Evolutionary conservation across 2,113 vertebrate species (phyloP).

Genomic region (Scopus umbretta): DNA sequence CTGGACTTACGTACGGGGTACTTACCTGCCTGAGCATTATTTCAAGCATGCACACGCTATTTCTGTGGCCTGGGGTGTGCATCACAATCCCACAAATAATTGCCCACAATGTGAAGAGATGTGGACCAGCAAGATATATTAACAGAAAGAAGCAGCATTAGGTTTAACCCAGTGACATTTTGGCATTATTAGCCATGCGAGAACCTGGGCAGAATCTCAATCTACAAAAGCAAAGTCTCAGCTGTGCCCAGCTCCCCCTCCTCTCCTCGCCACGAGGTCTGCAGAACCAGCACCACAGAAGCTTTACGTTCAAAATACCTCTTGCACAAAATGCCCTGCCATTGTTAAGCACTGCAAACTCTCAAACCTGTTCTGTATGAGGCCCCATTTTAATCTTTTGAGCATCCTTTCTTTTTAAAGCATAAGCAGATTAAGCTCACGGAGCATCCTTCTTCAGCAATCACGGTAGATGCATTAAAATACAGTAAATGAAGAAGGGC

Average conservation of each 20-base stretch:
- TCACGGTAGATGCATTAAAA: not conserved
- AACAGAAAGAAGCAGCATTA: not conserved
- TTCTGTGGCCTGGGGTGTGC: not conserved
- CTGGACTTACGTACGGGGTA: not conserved
- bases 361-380: not conserved
- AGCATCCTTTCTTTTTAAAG: slow-evolving; percentile 11
- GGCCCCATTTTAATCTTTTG: not conserved
- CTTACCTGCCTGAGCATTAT: not conserved
- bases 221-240: not conserved
- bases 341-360: not conserved
- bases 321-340: not conserved
- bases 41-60: not conserved
- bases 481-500: not conserved
- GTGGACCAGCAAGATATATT: not conserved
- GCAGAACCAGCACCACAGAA: not conserved
- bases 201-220: not conserved
- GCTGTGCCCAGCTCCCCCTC: not conserved
- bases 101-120: not conserved
- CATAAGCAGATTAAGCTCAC: slow-evolving; percentile 25
- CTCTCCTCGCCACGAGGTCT: not conserved
- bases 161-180: not conserved
- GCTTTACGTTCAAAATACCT: not conserved
- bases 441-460: not conserved
- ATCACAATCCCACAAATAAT: not conserved
- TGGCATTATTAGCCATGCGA: not conserved